Evolutionary conservation across 2,113 vertebrate species (phyloP).

Genomic region (Hemibagrus wyckioides): DNA sequence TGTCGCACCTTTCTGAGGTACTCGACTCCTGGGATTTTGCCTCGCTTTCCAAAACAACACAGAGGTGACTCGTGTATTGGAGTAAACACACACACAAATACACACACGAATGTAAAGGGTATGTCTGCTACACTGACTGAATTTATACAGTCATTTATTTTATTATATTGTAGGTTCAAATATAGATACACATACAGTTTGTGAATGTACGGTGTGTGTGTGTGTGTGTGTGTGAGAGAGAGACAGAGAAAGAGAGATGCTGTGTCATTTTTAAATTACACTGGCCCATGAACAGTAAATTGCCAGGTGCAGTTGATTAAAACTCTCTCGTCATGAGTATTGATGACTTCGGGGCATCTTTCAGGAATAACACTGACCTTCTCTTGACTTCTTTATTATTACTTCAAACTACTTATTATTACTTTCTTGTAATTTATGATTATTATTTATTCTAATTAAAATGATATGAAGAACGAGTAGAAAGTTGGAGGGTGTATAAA

Average conservation of each 20-base stretch:
- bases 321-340: conserved; percentile 36
- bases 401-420: not conserved
- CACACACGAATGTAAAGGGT: conserved; percentile 1
- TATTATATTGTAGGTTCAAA: not conserved
- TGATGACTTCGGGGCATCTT: conserved; percentile 33
- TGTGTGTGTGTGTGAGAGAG: not conserved
- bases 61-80: not conserved
- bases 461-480: not conserved
- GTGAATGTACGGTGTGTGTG: not conserved
- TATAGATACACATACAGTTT: not conserved
- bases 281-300: conserved; percentile 32
- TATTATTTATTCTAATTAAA: not conserved
- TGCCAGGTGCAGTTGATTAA: conserved; percentile 45
- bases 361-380: conserved; percentile 4
- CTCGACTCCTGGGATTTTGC: conserved; percentile 24
- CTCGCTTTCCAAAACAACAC: conserved; percentile 29
- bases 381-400: conserved; percentile 37
- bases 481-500: not conserved
- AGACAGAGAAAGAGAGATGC: conserved; percentile 22
- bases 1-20: conserved; percentile 23
- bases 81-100: not conserved
- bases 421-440: not conserved
- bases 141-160: not conserved
- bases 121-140: not conserved
- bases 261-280: conserved; percentile 39